Evolutionary conservation across 2,797 vertebrate species (phyloP).

Genomic region (Nasua narica): DNA sequence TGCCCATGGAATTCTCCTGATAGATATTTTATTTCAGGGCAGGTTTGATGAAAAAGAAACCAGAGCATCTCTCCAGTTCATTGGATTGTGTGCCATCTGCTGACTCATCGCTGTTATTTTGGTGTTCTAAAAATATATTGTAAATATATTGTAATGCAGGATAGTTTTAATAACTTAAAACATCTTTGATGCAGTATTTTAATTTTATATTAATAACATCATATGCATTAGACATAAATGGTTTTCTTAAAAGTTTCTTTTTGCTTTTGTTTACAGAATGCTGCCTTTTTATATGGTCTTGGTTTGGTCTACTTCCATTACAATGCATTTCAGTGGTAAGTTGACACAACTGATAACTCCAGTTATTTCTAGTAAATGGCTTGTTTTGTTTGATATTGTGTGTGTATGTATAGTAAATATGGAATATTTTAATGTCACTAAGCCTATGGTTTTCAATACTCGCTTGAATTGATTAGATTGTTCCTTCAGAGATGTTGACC

Average conservation of each 20-base stretch:
- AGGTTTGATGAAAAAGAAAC: constrained; percentile 38
- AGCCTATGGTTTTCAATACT: constrained; percentile 17
- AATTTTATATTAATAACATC: constrained; percentile 20
- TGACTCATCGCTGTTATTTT: constrained; percentile 29
- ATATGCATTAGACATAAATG: neutral
- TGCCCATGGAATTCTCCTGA: constrained; percentile 1
- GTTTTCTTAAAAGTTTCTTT: constrained; percentile 61
- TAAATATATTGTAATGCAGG: neutral
- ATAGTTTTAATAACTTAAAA: constrained; percentile 38
- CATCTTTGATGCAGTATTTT: neutral
- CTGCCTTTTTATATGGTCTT: constrained; percentile 99
- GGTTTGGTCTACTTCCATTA: constrained; percentile 99
- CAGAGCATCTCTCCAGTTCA: constrained; percentile 20
- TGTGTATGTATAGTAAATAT: neutral
- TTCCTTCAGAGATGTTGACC: neutral
- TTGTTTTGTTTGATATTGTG: neutral
- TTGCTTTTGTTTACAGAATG: constrained; percentile 90
- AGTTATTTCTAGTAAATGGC: constrained; percentile 20
- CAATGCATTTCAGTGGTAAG: constrained; percentile 99
- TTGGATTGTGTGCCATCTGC: neutral
- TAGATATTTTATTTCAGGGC: neutral
- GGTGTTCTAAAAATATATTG: constrained; percentile 38
- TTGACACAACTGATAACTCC: constrained; percentile 68
- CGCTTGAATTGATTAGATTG: constrained; percentile 16
- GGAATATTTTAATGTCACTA: constrained; percentile 25